Base-by-base conservation (phyloP, 2,888 invertebrate genomes). In the Lasius fuliginosus region DNA sequence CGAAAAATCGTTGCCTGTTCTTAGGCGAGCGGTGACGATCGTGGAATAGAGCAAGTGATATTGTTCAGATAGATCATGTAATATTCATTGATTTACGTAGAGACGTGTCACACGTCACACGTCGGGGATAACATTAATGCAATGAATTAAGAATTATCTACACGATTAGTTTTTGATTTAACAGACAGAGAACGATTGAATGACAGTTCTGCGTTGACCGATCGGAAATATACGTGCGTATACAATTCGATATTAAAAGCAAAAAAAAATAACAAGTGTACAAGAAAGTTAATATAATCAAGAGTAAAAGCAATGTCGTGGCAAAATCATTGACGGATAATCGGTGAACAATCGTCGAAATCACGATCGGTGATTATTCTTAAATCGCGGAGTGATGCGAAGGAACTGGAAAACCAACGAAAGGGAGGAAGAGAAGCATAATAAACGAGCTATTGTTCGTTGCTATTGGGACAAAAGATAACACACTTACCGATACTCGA, bases 391-490 rank as follows among this genome's bases (percentile, higher is more conserved):
- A 68, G 73, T 23, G 56, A 49, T 74, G 40, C 42, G 36, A 53
- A 69, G 77, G 84, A 89, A 90, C 86, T 88, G 86, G 85, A 90
- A 90, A 86, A 62, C 84, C 86, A 68, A 84, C 86, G 75, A 71
- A 36, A 77, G 71, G 42, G 27, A n/a, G n/a, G 36, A n/a, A 8
- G 6, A 53, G 8, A 53, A 36, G 27, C 36, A 53, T 42, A 62
- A 71, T 58, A 69, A 79, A 82, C 81, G 75, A 74, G 56, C 77
- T 82, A 81, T 68, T 85, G 77, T 76, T 71, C n/a, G 53, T 64
- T 82, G 60, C 74, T 76, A 73, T 56, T 82, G 53, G 82, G 84
- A 88, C 86, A 90, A 90, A 90, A 88, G 89, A 90, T 90, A 92
- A 91, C 85, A 87, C 79, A 90, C 85, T 88, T 91, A 79, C 46